Evolutionary conservation across 2,797 vertebrate genomes (phyloP).

Genomic region (Cossypha heuglini): DNA sequence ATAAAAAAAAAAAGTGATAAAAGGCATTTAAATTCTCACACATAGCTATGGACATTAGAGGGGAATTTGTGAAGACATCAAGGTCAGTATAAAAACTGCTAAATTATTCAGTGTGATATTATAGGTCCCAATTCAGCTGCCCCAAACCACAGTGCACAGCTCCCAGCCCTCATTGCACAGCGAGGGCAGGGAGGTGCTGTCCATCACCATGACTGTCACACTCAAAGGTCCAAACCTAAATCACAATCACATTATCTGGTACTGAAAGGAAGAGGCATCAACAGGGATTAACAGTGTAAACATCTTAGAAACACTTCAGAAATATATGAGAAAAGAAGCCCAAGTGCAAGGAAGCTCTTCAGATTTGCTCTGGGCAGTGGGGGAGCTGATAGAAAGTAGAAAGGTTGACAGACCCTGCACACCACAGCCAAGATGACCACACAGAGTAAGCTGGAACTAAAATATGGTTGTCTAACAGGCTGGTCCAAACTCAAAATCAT

Average conservation of each 20-base stretch:
- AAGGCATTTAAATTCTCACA: not conserved
- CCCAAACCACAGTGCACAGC: not conserved
- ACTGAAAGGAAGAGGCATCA: not conserved
- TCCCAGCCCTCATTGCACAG: not conserved
- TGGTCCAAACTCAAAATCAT: not conserved
- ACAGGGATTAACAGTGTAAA: not conserved
- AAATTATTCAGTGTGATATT: slow-evolving; percentile 6
- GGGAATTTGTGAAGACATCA: not conserved
- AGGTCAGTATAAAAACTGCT: not conserved
- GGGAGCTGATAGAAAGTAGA: not conserved
- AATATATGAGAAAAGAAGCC: not conserved
- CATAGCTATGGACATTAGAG: not conserved
- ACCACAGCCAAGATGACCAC: not conserved
- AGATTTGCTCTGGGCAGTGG: not conserved
- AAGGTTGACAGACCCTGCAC: not conserved
- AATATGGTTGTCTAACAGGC: not conserved
- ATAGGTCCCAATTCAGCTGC: not conserved
- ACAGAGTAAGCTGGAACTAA: not conserved
- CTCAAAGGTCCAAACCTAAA: not conserved
- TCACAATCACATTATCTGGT: not conserved
- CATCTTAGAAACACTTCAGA: not conserved
- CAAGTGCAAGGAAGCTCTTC: not conserved
- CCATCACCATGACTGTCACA: not conserved
- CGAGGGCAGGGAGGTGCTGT: not conserved
- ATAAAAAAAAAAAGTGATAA: not conserved